These are phyloP conservation scores for Lampris megalopsis DNA, from an alignment of 2,113 vertebrate genomes.

Conservation along the genomic window DNA sequence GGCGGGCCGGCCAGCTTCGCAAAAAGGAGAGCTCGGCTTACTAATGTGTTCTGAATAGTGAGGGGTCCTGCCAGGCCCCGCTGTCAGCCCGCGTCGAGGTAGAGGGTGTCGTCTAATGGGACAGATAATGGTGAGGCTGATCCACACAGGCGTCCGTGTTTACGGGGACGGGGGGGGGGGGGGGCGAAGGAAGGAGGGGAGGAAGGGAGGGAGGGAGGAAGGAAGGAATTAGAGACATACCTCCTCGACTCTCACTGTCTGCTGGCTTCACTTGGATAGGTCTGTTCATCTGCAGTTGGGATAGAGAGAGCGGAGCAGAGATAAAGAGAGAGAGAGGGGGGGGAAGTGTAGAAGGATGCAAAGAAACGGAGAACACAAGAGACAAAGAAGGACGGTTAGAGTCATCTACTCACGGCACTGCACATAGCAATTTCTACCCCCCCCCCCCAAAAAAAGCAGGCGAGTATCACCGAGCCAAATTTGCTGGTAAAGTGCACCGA, in stretches of 20 bases:
- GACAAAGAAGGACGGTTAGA: conserved; percentile 49
- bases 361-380: conserved; percentile 1
- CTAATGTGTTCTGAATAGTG: conserved; percentile 68
- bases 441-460: conserved; percentile 29
- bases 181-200: conserved; percentile 2
- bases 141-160: conserved; percentile 63
- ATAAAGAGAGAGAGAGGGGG: conserved; percentile 14
- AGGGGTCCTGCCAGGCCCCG: conserved; percentile 50
- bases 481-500: conserved; percentile 67
- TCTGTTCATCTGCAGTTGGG: conserved; percentile 93
- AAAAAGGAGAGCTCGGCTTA: conserved; percentile 50
- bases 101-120: conserved; percentile 55
- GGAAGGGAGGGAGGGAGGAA: conserved; percentile 11
- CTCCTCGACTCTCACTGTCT: conserved; percentile 98
- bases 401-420: conserved; percentile 33
- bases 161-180: conserved; percentile 31
- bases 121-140: conserved; percentile 79
- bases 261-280: conserved; percentile 99
- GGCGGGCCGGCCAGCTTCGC: conserved; percentile 28
- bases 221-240: conserved; percentile 68
- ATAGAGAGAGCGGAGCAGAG: conserved; percentile 43
- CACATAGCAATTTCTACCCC: conserved; percentile 9
- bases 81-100: conserved; percentile 65
- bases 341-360: neutral
- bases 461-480: conserved; percentile 70